These are phyloP conservation scores for Uropetala carovei DNA, from an alignment of 2,888 invertebrate genomes.

Conservation along the genomic window DNA sequence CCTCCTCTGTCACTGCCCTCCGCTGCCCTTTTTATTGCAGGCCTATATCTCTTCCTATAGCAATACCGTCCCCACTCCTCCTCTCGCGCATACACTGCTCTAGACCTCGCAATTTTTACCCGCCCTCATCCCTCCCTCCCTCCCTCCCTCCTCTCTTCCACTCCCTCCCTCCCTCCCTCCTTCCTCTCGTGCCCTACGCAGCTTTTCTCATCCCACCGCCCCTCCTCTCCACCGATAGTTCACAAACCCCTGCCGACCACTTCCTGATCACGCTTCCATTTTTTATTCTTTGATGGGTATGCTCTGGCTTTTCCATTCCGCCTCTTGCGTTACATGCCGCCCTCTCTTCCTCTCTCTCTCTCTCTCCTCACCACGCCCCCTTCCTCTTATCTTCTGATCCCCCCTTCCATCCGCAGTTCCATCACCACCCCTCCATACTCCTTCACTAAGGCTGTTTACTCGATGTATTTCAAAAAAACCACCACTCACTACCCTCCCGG, in stretches of 20 bases:
- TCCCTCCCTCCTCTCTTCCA: background rate
- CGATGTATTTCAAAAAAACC: conserved; percentile 25
- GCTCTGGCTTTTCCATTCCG: conserved; percentile 25
- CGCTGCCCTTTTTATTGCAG: conserved; percentile 56
- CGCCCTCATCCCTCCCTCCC: background rate
- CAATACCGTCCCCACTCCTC: conserved; percentile 28
- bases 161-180: background rate
- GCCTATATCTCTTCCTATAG: conserved; percentile 57
- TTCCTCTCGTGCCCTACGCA: background rate
- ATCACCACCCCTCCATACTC: background rate
- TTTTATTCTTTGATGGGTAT: conserved; percentile 22
- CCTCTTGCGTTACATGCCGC: background rate
- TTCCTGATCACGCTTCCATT: conserved; percentile 26
- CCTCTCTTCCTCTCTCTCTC: too few species aligned
- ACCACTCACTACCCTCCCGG: background rate
- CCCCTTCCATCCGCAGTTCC: too few species aligned
- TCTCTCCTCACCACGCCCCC: background rate
- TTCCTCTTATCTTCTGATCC: too few species aligned
- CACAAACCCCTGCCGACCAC: conserved; percentile 28
- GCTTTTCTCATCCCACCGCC: background rate
- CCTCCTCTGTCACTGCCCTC: background rate
- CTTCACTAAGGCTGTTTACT: conserved; percentile 20
- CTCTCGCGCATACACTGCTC: conserved; percentile 5
- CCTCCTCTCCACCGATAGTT: background rate
- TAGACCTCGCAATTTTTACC: too few species aligned